phyloP scores from a whole-genome alignment of 2,113 vertebrate species.

The Lagopus muta region DNA sequence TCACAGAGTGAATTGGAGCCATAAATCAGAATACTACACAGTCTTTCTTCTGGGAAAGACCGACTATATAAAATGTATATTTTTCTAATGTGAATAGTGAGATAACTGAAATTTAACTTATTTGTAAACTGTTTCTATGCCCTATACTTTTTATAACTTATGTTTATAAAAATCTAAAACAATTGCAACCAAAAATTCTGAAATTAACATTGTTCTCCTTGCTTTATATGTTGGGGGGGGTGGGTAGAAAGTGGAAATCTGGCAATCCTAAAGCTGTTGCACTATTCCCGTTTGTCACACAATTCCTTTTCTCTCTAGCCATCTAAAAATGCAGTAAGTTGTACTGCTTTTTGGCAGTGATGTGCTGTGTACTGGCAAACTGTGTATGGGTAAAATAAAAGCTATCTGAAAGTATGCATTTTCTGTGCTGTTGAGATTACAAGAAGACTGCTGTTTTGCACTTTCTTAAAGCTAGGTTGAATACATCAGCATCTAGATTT shows the following conservation, averaged over 20 bases:
- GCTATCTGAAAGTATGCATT: not conserved
- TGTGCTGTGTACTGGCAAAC: conserved; percentile 54
- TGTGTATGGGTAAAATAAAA: conserved; percentile 68
- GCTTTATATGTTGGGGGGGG: conserved; percentile 42
- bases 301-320: conserved; percentile 33
- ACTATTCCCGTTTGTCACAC: conserved; percentile 57
- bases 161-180: conserved; percentile 12
- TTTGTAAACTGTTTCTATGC: conserved; percentile 75
- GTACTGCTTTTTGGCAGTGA: conserved; percentile 53
- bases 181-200: conserved; percentile 41
- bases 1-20: conserved; percentile 50
- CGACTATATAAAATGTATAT: conserved; percentile 55
- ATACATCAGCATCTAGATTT: not conserved
- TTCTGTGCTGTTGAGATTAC: not conserved
- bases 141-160: conserved; percentile 49
- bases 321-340: conserved; percentile 50
- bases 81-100: conserved; percentile 80
- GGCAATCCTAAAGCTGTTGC: conserved; percentile 54
- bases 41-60: conserved; percentile 47
- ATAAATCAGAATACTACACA: conserved; percentile 7
- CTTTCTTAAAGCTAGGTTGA: not conserved
- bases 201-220: conserved; percentile 25
- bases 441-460: not conserved
- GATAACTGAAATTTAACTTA: conserved; percentile 79
- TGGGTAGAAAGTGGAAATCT: not conserved